Percentiles rank a stretch among this genome's conserved stretches.
phyloP scores from a whole-genome alignment of 2,888 invertebrate genomes.

The Syrphus vitripennis region DNA sequence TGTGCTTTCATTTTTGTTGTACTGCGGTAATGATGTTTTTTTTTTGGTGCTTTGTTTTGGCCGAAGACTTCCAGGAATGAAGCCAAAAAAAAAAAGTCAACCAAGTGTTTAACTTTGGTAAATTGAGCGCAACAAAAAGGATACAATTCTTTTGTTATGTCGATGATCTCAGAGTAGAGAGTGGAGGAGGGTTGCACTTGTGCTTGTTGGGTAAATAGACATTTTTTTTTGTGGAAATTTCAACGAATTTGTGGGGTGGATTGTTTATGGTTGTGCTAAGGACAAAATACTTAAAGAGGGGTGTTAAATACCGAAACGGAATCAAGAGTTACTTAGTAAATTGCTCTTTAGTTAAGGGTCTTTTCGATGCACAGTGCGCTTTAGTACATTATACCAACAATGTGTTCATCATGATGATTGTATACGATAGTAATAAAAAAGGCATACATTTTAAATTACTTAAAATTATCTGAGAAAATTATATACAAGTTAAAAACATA shows the following conservation, averaged over 20 bases:
- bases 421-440: neutral
- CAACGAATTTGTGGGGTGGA: conserved; percentile 62
- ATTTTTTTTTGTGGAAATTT: neutral
- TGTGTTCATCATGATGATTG: neutral
- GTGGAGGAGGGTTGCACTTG: conserved; percentile 63
- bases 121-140: conserved; percentile 70
- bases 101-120: conserved; percentile 69
- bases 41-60: conserved; percentile 11
- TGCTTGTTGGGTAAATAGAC: conserved; percentile 54
- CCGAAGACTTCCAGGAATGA: conserved; percentile 37
- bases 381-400: neutral
- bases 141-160: conserved; percentile 63
- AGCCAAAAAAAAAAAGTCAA: conserved; percentile 47
- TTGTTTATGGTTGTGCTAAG: conserved; percentile 63
- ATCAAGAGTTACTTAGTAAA: conserved; percentile 68
- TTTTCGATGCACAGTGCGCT: neutral
- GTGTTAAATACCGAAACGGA: conserved; percentile 67
- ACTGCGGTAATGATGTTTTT: conserved; percentile 36
- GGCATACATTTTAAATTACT: neutral
- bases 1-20: conserved; percentile 37
- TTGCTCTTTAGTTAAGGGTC: conserved; percentile 25
- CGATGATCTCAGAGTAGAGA: conserved; percentile 60
- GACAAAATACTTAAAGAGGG: conserved; percentile 44
- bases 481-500: too few relatives aligned
- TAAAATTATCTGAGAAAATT: too few relatives aligned